A percentile compares a stretch with the other conserved stretches of the same genome.
Evolutionary conservation across 30 jellyfish, hydroid and myxozoan species (phyloP).

Genomic region (Pelagia noctiluca): DNA sequence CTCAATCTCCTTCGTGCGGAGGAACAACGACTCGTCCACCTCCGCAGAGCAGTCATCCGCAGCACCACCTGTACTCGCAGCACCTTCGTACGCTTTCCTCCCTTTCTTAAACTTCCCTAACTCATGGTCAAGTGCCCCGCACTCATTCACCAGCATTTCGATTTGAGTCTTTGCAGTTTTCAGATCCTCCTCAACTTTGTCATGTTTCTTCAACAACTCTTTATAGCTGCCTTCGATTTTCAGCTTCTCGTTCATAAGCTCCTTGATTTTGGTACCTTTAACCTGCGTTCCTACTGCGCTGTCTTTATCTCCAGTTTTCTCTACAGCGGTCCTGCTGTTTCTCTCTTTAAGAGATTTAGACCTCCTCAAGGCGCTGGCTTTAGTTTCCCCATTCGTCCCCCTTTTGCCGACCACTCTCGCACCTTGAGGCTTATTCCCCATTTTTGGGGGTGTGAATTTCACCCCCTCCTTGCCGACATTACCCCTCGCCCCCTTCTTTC

Average conservation of each 20-base stretch:
- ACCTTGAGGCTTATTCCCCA: constrained; percentile 20
- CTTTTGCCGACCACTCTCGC: constrained; percentile 18
- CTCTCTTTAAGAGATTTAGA: constrained; percentile 41
- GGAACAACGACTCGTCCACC: constrained; percentile 32
- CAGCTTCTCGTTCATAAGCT: constrained; percentile 64
- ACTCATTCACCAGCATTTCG: constrained; percentile 68
- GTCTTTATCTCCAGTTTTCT: constrained; percentile 9
- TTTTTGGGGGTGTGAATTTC: background rate
- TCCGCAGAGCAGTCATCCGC: background rate
- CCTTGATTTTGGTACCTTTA: constrained; percentile 63
- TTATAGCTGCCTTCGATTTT: constrained; percentile 47
- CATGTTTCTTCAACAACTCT: constrained; percentile 40
- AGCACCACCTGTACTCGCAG: background rate
- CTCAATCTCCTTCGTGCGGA: constrained; percentile 64
- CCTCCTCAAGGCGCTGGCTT: constrained; percentile 48
- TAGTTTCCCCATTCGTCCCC: constrained; percentile 41
- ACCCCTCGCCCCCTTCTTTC: background rate
- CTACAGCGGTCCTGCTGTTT: constrained; percentile 5
- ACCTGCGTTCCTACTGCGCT: background rate
- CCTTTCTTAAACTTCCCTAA: constrained; percentile 47
- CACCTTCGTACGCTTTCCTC: background rate
- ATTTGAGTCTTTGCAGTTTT: constrained; percentile 64
- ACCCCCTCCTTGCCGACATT: background rate
- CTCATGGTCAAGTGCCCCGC: constrained; percentile 73
- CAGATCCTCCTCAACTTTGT: constrained; percentile 56